Percentiles rank a stretch among this genome's conserved stretches.
Conservation (phyloP, 2,797 vertebrate species). For the Microcaecilia unicolor region DNA sequence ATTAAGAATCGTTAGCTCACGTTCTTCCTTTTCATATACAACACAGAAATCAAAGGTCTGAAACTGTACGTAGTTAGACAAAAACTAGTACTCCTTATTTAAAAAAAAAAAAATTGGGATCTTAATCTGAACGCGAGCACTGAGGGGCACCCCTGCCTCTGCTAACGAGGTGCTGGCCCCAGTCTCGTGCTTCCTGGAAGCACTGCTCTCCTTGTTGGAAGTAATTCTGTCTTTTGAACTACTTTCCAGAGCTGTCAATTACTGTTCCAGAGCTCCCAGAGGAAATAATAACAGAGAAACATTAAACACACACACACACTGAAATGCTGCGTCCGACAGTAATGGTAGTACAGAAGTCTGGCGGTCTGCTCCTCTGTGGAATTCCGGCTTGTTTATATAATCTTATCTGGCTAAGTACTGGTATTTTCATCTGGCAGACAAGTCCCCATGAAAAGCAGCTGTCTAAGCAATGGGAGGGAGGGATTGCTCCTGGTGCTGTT, state of each 20-base stretch:
- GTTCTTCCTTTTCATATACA: no score
- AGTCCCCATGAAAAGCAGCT: slow-evolving; percentile 53
- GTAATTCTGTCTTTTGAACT: slow-evolving; percentile 49
- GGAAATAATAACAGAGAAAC: slow-evolving; percentile 48
- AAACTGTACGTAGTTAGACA: no score
- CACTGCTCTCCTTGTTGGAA: slow-evolving; percentile 40
- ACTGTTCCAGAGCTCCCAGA: slow-evolving; percentile 36
- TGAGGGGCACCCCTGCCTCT: no score
- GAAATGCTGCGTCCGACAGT: slow-evolving; percentile 25
- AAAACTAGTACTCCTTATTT: no score
- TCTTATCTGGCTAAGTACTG: slow-evolving; percentile 48
- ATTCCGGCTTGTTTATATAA: slow-evolving; percentile 52
- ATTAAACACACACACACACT: slow-evolving; percentile 29
- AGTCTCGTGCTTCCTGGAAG: slow-evolving; percentile 46
- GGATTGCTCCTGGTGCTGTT: slow-evolving; percentile 32
- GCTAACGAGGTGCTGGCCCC: slow-evolving; percentile 42
- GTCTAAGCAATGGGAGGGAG: slow-evolving; percentile 50
- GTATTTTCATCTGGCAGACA: slow-evolving; percentile 49
- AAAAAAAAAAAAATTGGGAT: no score
- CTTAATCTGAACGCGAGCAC: no score
- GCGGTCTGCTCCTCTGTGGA: slow-evolving; percentile 42
- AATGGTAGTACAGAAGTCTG: slow-evolving; percentile 42
- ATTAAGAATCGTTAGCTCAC: no score
- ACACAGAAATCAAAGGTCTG: no score
- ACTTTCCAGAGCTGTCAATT: slow-evolving; percentile 47